Conservation (phyloP, 2,888 invertebrate species). For the Protophormia terraenovae region DNA sequence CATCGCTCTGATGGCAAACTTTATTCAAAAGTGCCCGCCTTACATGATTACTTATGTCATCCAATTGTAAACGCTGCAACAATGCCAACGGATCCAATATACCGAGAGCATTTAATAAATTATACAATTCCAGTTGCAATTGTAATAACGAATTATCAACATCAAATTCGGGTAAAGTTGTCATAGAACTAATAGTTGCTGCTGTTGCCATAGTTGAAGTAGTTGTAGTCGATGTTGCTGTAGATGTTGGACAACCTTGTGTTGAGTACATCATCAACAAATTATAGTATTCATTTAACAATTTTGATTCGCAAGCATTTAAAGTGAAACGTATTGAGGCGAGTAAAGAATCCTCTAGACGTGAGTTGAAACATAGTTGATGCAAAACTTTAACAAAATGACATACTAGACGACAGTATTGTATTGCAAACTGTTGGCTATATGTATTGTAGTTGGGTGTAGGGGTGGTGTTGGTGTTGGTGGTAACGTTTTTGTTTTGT, state of each 20-base stretch:
- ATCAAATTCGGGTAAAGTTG: conserved; percentile 42
- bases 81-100: conserved; percentile 76
- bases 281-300: conserved; percentile 78
- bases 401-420: conserved; percentile 76
- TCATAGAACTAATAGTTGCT: conserved; percentile 20
- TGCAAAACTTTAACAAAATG: conserved; percentile 78
- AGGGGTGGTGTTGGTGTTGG: not conserved
- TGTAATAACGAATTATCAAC: conserved; percentile 69
- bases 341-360: conserved; percentile 61
- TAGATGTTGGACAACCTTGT: conserved; percentile 58
- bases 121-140: conserved; percentile 76
- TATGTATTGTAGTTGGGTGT: not conserved
- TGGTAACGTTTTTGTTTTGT: not conserved
- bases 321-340: conserved; percentile 62
- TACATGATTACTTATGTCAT: conserved; percentile 69
- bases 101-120: conserved; percentile 77
- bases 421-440: conserved; percentile 56
- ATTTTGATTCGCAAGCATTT: conserved; percentile 76
- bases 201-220: conserved; percentile 22
- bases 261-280: conserved; percentile 64
- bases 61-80: conserved; percentile 70
- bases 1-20: conserved; percentile 76
- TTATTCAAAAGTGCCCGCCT: conserved; percentile 75
- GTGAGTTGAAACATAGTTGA: conserved; percentile 74
- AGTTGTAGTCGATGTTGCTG: conserved; percentile 15